Conservation (phyloP, 2,888 invertebrate genomes). For the Steinernema scapterisci region DNA sequence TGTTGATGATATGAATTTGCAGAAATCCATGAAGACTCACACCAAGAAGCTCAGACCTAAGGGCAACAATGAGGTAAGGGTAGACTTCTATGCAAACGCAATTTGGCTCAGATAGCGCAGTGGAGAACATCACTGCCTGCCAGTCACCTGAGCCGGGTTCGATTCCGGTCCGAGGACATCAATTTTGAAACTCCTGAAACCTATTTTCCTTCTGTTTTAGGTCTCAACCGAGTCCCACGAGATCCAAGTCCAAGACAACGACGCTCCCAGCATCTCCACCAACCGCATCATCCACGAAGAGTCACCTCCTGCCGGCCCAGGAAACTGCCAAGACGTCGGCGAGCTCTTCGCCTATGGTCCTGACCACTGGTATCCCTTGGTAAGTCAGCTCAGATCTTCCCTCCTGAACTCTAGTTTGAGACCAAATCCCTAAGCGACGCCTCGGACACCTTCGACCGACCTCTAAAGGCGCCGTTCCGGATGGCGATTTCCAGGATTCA, state of each 20-base stretch:
- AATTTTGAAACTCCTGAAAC: neutral
- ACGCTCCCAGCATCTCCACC: neutral
- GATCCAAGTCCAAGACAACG: constrained; percentile 10
- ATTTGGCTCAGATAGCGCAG: neutral
- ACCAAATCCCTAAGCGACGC: neutral
- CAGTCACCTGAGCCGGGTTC: neutral
- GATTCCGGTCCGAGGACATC: neutral
- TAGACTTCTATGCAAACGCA: neutral
- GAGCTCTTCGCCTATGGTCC: neutral
- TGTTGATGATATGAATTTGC: neutral
- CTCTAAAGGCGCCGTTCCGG: neutral
- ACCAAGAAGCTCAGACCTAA: neutral
- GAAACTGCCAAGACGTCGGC: neutral
- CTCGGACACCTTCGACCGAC: neutral
- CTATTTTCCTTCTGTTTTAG: too few species aligned
- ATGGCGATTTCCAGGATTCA: neutral
- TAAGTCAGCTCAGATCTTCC: neutral
- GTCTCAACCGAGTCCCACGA: neutral
- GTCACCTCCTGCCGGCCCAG: neutral
- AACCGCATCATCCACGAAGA: neutral
- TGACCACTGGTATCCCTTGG: constrained; percentile 7
- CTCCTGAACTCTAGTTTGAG: neutral
- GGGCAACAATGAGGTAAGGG: neutral
- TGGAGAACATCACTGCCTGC: neutral
- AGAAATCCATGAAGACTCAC: constrained; percentile 10